phyloP scores from a whole-genome alignment of 2,113 vertebrate genomes.

The Aphelocoma coerulescens region DNA sequence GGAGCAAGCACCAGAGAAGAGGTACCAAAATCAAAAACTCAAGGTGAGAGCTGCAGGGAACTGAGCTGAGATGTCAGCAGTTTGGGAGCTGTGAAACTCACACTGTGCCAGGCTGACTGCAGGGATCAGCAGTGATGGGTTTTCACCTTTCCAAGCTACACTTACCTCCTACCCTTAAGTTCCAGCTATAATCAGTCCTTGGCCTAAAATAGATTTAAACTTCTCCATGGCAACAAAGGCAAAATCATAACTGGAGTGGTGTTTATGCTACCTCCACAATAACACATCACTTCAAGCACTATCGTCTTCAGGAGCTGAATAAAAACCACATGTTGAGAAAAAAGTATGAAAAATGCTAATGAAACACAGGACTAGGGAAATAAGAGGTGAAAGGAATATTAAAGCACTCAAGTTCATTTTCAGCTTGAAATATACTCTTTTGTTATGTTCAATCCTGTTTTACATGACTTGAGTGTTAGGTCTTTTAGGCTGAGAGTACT shows the following conservation, averaged over 20 bases:
- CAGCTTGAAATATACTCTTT: neutral
- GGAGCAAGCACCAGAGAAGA: neutral
- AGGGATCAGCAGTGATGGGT: neutral
- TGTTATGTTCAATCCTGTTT: neutral
- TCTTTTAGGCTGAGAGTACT: neutral
- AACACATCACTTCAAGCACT: constrained; percentile 28
- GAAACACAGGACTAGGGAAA: constrained; percentile 8
- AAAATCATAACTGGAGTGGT: constrained; percentile 31
- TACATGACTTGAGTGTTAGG: neutral
- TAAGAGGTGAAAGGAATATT: constrained; percentile 21
- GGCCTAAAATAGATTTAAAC: constrained; percentile 32
- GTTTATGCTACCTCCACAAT: constrained; percentile 28
- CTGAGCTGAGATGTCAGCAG: neutral
- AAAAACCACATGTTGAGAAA: constrained; percentile 35
- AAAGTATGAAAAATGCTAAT: constrained; percentile 41
- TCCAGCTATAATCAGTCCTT: neutral
- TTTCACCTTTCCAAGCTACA: neutral
- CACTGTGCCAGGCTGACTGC: neutral
- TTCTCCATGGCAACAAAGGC: constrained; percentile 53
- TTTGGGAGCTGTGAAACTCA: neutral
- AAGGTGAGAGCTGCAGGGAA: neutral
- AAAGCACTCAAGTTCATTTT: constrained; percentile 5
- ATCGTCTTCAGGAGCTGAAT: constrained; percentile 14
- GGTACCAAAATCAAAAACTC: neutral
- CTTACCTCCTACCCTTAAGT: neutral